Base-by-base conservation (phyloP, 2,888 invertebrate species). In the Leucophenga maculata region DNA sequence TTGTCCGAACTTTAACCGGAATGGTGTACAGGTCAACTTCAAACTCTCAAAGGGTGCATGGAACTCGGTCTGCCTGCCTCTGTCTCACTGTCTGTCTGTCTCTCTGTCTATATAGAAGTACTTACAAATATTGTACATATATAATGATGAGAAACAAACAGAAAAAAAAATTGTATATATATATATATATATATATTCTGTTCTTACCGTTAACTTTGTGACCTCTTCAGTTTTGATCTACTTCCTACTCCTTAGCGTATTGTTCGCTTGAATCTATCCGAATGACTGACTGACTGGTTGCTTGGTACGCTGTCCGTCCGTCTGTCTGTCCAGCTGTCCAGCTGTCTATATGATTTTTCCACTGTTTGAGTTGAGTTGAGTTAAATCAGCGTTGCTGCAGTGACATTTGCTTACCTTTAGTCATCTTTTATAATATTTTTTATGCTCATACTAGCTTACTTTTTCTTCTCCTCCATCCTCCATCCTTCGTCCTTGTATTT, bases 261-360 rank as follows among this genome's bases (percentile, higher is more conserved):
- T n/a, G n/a, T n/a, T 39, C 39, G 8, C 39, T 39, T 39, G 11
- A 39, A 39, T 11, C 1, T 83, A 80, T 78, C 79, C 81, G 80
- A 65, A 72, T 67, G 73, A 59, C 67, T 52, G 65, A 73, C 71
- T 71, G 62, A 31, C 16, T 69, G 71, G 75, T 59, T 39, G 16
- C 32, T n/a, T 26, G 39, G 32, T 9, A 39, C 31, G 59, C 9
- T 20, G 6, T 8, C 3, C 55, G 13, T 16, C 20, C 20, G 13
- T 16, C 22, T 18, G 55, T 60, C 55, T 55, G 67, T 64, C 46
- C 62, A 64, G 64, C 67, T 70, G 64, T 67, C 62, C 32, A 48
- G 65, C 54, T 44, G 14, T 32, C 14, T 14, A 16, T 31, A 14
- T 32, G 31, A 14, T 32, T 39, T 55, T 52, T 18, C 26, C 26